Evolutionary conservation across 2,888 invertebrate genomes (phyloP).

Genomic region (Cancer borealis): DNA sequence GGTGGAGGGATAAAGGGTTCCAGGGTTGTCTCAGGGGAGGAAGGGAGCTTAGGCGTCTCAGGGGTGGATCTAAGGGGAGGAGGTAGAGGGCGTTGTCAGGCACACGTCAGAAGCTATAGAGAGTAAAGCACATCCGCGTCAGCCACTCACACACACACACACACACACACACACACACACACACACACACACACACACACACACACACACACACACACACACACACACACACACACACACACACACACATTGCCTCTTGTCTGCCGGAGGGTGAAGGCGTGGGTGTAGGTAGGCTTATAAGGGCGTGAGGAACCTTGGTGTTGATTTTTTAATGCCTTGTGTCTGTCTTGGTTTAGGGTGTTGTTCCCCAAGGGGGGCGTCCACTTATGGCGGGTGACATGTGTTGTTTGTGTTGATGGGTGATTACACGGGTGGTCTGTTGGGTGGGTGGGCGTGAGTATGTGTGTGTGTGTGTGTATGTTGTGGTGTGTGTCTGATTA

Average conservation of each 20-base stretch:
- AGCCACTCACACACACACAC: neutral
- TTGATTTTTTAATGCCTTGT: neutral
- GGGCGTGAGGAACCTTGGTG: neutral
- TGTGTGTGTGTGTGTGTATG: neutral
- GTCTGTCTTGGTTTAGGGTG: neutral
- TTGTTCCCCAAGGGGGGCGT: neutral
- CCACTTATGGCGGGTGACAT: neutral
- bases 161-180: neutral
- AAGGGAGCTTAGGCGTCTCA: neutral
- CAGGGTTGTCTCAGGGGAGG: too few species aligned
- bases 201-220: too few species aligned
- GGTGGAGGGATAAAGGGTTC: neutral
- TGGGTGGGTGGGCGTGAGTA: neutral
- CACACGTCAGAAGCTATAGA: neutral
- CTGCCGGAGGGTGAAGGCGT: neutral
- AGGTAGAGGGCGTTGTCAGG: neutral
- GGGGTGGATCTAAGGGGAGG: neutral
- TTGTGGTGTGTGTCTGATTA: too few species aligned
- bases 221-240: neutral
- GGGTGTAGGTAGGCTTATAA: conserved; percentile 2
- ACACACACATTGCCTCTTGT: neutral
- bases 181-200: neutral
- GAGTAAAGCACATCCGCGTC: neutral
- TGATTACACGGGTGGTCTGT: neutral
- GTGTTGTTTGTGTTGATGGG: neutral